Evolutionary conservation across 2,113 vertebrate species (phyloP).

Genomic region (Atractosteus spatula): DNA sequence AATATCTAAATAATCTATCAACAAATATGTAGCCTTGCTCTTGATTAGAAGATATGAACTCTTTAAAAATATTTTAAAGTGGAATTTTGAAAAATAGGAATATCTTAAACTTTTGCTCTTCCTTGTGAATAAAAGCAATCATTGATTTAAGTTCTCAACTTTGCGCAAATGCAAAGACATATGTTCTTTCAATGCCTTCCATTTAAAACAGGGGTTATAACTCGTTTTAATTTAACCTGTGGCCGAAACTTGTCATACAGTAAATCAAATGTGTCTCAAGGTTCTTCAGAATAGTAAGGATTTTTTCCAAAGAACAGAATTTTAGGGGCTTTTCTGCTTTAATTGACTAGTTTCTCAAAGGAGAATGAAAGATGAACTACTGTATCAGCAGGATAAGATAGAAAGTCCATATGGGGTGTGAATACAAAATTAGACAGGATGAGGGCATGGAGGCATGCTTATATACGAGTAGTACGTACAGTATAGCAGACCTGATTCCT

Average conservation of each 20-base stretch:
- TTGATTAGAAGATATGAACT: no score
- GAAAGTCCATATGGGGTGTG: constrained; percentile 9
- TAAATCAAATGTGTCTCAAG: background rate
- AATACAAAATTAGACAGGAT: background rate
- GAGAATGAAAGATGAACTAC: background rate
- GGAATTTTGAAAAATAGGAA: no score
- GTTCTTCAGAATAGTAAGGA: background rate
- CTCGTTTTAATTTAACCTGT: no score
- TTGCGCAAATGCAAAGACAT: no score
- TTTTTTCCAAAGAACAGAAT: background rate
- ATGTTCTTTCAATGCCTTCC: no score
- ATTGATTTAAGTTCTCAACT: no score
- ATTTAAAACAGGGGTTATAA: no score
- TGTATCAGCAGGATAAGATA: background rate
- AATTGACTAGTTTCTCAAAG: background rate
- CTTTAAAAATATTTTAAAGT: no score
- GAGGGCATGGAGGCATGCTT: background rate
- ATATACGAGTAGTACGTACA: background rate
- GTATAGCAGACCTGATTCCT: background rate
- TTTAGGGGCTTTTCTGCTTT: background rate
- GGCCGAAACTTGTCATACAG: background rate
- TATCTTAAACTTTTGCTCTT: no score
- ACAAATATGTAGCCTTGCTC: no score
- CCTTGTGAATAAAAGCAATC: no score
- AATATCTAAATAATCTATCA: no score